Evolutionary conservation across 2,113 vertebrate species (phyloP), one percentile per base, ranked within the genome.

Genomic region (Psittacara wagleri): DNA sequence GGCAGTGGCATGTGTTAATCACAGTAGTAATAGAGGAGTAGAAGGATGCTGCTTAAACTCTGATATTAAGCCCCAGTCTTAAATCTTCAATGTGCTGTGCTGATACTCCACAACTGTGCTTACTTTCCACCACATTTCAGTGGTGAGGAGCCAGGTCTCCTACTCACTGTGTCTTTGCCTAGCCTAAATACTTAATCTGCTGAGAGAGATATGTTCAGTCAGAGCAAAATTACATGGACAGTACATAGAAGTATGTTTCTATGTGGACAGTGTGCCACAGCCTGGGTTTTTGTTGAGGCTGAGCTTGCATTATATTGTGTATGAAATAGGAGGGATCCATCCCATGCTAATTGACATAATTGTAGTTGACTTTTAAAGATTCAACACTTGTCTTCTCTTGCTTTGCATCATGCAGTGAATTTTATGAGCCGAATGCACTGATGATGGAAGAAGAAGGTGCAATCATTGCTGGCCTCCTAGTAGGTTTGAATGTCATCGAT

Each of bases 371-470:
- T 59, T 67, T 7, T 31, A 18, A 86, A 48, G 27, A 33, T 33
- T 7, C 29, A 55, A 69, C 17, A 1, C 28, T 69, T 59, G 22
- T 57, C 9, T 75, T 57, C 29, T 82, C 41, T 84, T 67, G 70
- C 15, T 9, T 23, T 94, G 28, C 93, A 13, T 88, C n/a, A 94
- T 81, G 52, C 95, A 99, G 99, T 97, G 99, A 99, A 84, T 99
- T 99, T 95, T 99, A 99, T 2, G 99, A 99, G 96, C 95, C 98
- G 5, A 99, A 99, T 5, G 99, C 99, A 1, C 93, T 99, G 97
- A 99, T 99, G 99, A 99, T 99, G 99, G 99, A 99, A 94, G 99
- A 99, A 95, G 99, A 99, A 95, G 99, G 99, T 41, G 99, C 99
- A 0, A 99, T 99, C 85, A 99, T 99, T 57, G 99, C 99, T 39